phyloP scores from a whole-genome alignment of 2,888 invertebrate genomes.

The Drosophila testacea region DNA sequence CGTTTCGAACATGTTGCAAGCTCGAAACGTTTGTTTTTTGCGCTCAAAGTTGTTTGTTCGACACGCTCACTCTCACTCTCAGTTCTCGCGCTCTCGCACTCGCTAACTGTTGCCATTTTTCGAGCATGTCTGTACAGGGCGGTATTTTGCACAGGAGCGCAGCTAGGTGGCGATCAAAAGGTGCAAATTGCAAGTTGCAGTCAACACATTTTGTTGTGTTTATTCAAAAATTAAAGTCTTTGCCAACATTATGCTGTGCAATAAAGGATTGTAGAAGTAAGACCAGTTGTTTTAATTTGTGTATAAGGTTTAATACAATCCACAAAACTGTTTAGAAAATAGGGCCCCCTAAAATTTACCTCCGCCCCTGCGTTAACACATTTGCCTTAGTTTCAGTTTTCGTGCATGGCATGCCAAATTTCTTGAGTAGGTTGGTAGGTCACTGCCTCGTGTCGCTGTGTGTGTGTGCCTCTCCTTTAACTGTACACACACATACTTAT shows the following conservation, averaged over 20 bases:
- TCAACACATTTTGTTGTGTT: too few relatives aligned
- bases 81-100: slow-evolving; percentile 39
- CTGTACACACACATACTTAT: slow-evolving; percentile 1
- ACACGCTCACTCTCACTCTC: slow-evolving; percentile 29
- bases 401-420: slow-evolving; percentile 59
- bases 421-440: slow-evolving; percentile 77
- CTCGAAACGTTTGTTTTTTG: slow-evolving; percentile 18
- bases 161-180: too few relatives aligned
- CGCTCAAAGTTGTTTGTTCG: slow-evolving; percentile 37
- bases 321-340: too few relatives aligned
- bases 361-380: slow-evolving; percentile 11
- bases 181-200: too few relatives aligned
- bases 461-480: slow-evolving; percentile 31
- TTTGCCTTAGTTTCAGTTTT: slow-evolving; percentile 54
- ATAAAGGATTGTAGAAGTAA: too few relatives aligned
- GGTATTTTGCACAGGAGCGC: background rate
- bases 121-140: slow-evolving; percentile 17
- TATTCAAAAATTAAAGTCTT: too few relatives aligned
- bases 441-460: slow-evolving; percentile 53
- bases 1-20: slow-evolving; percentile 56
- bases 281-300: too few relatives aligned
- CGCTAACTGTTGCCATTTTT: slow-evolving; percentile 71
- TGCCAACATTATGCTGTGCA: too few relatives aligned
- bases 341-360: too few relatives aligned
- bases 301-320: too few relatives aligned